Evolutionary conservation across 2,888 invertebrate genomes (phyloP).

Genomic region (Apodemia mormo): DNA sequence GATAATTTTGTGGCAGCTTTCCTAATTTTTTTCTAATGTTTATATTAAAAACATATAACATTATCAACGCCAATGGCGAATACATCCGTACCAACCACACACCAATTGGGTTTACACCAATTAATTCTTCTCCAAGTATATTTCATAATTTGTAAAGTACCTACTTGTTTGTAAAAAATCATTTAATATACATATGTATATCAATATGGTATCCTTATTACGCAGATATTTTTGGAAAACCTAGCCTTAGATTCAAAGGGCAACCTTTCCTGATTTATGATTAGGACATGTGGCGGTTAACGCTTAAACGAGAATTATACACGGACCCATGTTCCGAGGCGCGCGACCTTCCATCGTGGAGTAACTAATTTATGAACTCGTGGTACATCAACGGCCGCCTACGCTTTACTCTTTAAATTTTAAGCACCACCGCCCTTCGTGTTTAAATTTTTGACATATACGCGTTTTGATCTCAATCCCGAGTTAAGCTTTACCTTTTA

Average conservation of each 20-base stretch:
- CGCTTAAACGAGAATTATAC: slow-evolving; percentile 78
- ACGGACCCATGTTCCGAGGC: slow-evolving; percentile 57
- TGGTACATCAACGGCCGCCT: slow-evolving; percentile 64
- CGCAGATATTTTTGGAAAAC: not conserved
- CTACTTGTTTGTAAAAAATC: no score
- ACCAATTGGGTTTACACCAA: no score
- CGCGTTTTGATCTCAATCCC: slow-evolving; percentile 19
- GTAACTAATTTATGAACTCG: slow-evolving; percentile 77
- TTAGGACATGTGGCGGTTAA: slow-evolving; percentile 69
- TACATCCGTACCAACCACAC: no score
- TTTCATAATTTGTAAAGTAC: no score
- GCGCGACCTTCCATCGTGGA: slow-evolving; percentile 65
- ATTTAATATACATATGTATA: no score
- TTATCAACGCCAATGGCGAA: no score
- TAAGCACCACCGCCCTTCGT: slow-evolving; percentile 61
- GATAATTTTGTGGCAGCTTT: no score
- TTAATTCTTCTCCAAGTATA: no score
- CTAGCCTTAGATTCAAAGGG: slow-evolving; percentile 51
- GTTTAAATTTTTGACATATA: slow-evolving; percentile 58
- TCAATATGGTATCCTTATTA: not conserved
- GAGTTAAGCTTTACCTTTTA: not conserved
- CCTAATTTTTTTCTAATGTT: no score
- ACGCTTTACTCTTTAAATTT: slow-evolving; percentile 71
- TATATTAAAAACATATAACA: no score
- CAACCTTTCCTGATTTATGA: slow-evolving; percentile 69